Evolutionary conservation across 2,888 invertebrate species (phyloP), one percentile per base, ranked within the genome.

Genomic region (Nycteola revayana): DNA sequence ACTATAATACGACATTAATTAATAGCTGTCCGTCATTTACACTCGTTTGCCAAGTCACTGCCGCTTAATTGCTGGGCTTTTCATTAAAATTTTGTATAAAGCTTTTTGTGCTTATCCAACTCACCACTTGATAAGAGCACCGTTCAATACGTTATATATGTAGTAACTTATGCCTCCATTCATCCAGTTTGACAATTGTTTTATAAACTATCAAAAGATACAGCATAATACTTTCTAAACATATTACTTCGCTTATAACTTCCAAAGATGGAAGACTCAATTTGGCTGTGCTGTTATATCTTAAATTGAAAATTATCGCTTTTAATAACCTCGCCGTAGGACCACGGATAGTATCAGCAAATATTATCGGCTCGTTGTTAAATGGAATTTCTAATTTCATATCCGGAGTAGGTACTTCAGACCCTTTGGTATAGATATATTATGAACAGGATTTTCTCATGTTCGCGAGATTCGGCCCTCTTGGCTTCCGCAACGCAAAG

Each of bases 21-120:
- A 78, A 74, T 68, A 52, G 36, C 56, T 59, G 61, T 55, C 44
- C 47, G 53, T 54, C 57, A 42, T 43, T 50, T 43, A 52, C 52
- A 55, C 54, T 63, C 54, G 48, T 60, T 58, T 50, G 60, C 49
- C 62, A 49, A 71, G 69, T 75, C 75, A 74, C 69, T 59, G 62
- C 55, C 48, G 36, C 40, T 41, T 66, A 67, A 72, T 75, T 64
- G 66, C 14, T 14, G 27, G 36, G 27, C 31, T 47, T 51, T 45
- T 43, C 41, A 50, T 45, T 45, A 41, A 47, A 46, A 42, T 28
- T 24, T 8, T 37, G 39, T 39, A 5, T 3, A 14, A 3, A 14
- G 2, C 2, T 14, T 14, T 14, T 14, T 5, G n/a, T n/a, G n/a
- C n/a, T n/a, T n/a, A n/a, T n/a, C n/a, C n/a, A n/a, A n/a, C n/a